A percentile compares a stretch with the other conserved stretches of the same genome.
Conservation (phyloP, 2,888 invertebrate species). For the Ganaspis brasiliensis region DNA sequence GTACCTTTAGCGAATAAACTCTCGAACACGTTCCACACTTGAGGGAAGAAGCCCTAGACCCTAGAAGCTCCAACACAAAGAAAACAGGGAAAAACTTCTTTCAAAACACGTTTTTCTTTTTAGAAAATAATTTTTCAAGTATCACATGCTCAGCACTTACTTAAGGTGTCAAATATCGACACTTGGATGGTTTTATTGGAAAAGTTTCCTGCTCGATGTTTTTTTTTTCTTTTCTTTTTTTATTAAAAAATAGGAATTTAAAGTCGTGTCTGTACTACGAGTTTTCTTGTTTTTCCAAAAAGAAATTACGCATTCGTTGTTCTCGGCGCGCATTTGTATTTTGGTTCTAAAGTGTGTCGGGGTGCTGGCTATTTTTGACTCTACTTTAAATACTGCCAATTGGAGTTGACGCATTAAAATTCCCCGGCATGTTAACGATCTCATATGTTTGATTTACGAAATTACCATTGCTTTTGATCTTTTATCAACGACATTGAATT, state of each 20-base stretch:
- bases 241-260: neutral
- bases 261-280: neutral
- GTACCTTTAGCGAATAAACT: constrained; percentile 51
- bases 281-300: constrained; percentile 7
- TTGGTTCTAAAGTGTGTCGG: constrained; percentile 21
- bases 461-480: constrained; percentile 38
- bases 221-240: neutral
- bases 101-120: constrained; percentile 25
- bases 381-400: constrained; percentile 41
- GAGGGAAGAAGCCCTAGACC: constrained; percentile 13
- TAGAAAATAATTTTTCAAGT: constrained; percentile 17
- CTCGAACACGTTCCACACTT: constrained; percentile 51
- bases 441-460: constrained; percentile 41
- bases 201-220: neutral
- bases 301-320: constrained; percentile 7
- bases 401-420: constrained; percentile 43
- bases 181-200: neutral
- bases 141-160: neutral
- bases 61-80: constrained; percentile 12
- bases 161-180: neutral
- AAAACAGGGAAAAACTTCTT: neutral
- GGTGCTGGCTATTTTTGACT: constrained; percentile 31
- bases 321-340: constrained; percentile 28
- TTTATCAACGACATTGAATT: constrained; percentile 32
- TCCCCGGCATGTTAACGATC: constrained; percentile 39